Percentiles rank a stretch among this genome's conserved stretches.
Conservation (phyloP, 2,888 invertebrate species). For the Epistrophella euchroma region DNA sequence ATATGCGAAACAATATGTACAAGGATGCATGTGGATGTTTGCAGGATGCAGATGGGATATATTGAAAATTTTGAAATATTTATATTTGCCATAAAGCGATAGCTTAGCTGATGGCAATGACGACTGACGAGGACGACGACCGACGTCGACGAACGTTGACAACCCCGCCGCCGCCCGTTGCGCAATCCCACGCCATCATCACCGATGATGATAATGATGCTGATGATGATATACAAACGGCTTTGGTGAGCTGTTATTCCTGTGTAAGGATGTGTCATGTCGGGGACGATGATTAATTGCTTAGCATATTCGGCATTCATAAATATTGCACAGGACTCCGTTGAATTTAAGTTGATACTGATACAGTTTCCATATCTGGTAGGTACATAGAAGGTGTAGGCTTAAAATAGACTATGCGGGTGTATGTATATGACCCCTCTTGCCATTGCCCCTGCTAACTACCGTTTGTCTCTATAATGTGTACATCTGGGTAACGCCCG, state of each 20-base stretch:
- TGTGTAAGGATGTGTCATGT: conserved; percentile 59
- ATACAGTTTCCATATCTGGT: conserved; percentile 63
- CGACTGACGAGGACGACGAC: conserved; percentile 33
- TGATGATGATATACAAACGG: conserved; percentile 43
- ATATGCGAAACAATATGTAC: conserved; percentile 17
- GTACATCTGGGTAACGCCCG: conserved; percentile 12
- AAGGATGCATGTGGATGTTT: conserved; percentile 4
- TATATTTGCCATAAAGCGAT: conserved; percentile 63
- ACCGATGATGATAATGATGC: conserved; percentile 40
- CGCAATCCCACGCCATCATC: neutral
- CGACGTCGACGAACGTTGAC: conserved; percentile 1
- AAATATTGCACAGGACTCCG: conserved; percentile 73
- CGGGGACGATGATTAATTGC: conserved; percentile 73
- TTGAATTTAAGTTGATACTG: conserved; percentile 73
- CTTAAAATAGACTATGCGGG: conserved; percentile 57
- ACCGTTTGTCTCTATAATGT: neutral
- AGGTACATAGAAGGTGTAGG: conserved; percentile 14
- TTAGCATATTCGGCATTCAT: conserved; percentile 74
- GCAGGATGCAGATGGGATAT: conserved; percentile 50
- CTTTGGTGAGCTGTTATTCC: conserved; percentile 48
- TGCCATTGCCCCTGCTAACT: neutral
- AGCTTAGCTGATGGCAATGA: conserved; percentile 50
- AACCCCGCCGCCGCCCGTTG: neutral
- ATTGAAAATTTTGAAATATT: conserved; percentile 75
- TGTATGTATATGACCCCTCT: neutral